phyloP scores from a whole-genome alignment of 64 coral and sea anemone species.

The Platygyra sinensis region DNA sequence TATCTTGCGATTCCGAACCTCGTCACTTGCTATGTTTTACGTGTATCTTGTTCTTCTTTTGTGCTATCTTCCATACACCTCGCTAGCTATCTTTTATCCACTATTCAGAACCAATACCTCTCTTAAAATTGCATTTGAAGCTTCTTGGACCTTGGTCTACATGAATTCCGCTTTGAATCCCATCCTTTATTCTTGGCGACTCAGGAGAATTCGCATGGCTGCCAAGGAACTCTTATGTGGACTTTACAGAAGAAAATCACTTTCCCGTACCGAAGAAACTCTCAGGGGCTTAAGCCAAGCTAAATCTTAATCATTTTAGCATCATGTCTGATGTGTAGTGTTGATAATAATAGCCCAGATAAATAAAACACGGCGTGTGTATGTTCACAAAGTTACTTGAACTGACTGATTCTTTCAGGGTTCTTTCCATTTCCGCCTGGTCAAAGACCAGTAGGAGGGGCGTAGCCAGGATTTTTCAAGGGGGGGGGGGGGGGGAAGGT shows the following conservation, averaged over 20 bases:
- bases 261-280: background rate
- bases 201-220: background rate
- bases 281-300: background rate
- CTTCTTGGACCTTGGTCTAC: constrained; percentile 10
- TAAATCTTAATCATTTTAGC: background rate
- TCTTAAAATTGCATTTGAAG: background rate
- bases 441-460: too few species aligned
- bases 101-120: background rate
- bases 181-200: background rate
- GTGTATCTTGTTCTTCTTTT: background rate
- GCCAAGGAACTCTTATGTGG: background rate
- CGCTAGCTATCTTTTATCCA: background rate
- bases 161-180: constrained; percentile 2
- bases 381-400: background rate
- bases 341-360: too few species aligned
- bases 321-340: background rate
- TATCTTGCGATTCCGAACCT: background rate
- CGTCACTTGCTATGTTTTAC: background rate
- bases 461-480: too few species aligned
- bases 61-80: background rate
- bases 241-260: background rate
- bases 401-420: too few species aligned
- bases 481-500: too few species aligned
- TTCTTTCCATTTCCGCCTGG: too few species aligned
- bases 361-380: too few species aligned